phyloP scores from a whole-genome alignment of 1,140 invertebrate species.

The Sarcophaga bullata region DNA sequence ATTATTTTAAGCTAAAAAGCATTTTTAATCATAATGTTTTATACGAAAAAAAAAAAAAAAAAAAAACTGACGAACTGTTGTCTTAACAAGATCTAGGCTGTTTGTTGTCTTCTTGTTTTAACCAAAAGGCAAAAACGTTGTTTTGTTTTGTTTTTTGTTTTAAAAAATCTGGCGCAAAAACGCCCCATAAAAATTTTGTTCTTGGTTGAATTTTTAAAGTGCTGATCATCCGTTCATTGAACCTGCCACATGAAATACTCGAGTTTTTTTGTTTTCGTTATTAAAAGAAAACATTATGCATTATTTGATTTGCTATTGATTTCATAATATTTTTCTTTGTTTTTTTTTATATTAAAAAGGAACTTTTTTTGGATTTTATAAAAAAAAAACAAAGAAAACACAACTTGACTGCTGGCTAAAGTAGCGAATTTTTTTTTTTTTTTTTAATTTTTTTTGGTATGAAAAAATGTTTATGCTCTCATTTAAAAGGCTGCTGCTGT shows the following conservation, averaged over 20 bases:
- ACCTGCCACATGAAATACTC: neutral
- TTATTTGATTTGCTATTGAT: constrained; percentile 38
- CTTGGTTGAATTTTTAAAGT: neutral
- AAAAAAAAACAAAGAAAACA: too few relatives aligned
- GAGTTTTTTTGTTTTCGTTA: too few relatives aligned
- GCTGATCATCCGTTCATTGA: constrained; percentile 38
- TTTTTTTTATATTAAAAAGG: constrained; percentile 12
- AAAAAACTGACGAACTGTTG: constrained; percentile 34
- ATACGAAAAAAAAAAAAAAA: too few relatives aligned
- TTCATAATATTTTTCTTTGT: constrained; percentile 35
- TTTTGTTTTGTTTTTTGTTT: neutral
- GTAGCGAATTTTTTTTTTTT: constrained; percentile 4
- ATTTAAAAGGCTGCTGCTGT: neutral
- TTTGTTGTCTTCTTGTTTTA: constrained; percentile 15
- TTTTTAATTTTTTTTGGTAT: neutral
- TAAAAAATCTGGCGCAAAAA: constrained; percentile 40
- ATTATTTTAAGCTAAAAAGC: neutral
- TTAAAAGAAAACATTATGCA: neutral
- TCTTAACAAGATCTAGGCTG: constrained; percentile 45
- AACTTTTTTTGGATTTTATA: neutral
- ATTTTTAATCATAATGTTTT: constrained; percentile 41
- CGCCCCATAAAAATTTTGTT: constrained; percentile 42
- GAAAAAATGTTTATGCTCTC: neutral
- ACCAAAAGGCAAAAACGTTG: constrained; percentile 19
- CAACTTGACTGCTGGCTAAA: constrained; percentile 2